Evolutionary conservation across 1,140 invertebrate species (phyloP).

Genomic region (Drosophila busckii): DNA sequence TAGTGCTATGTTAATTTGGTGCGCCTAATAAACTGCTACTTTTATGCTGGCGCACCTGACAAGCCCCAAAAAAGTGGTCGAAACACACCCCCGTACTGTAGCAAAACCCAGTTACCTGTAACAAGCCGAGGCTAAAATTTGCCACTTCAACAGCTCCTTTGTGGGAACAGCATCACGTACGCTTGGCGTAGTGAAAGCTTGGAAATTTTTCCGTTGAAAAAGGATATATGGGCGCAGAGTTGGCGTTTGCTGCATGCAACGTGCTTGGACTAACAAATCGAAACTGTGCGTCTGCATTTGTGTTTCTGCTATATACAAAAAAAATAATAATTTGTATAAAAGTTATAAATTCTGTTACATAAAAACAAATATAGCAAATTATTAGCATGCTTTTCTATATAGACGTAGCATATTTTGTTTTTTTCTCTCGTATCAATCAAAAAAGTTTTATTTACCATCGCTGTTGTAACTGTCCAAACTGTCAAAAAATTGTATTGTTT

Average conservation of each 20-base stretch:
- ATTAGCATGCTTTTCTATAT: constrained; percentile 51
- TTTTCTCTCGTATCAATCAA: too few species aligned
- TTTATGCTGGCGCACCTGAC: constrained; percentile 38
- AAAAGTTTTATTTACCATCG: constrained; percentile 23
- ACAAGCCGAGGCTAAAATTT: constrained; percentile 57
- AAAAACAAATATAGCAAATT: too few species aligned
- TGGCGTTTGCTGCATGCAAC: constrained; percentile 58
- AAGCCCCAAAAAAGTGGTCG: background rate
- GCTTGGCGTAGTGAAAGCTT: constrained; percentile 70
- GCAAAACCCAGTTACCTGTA: background rate
- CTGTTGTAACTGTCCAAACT: constrained; percentile 55
- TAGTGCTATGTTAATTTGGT: constrained; percentile 71
- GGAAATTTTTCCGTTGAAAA: constrained; percentile 70
- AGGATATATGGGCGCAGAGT: constrained; percentile 71
- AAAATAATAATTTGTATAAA: too few species aligned
- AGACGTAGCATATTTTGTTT: too few species aligned
- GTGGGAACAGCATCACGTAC: constrained; percentile 68
- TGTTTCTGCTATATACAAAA: constrained; percentile 39
- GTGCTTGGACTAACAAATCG: constrained; percentile 58
- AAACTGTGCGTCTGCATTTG: background rate
- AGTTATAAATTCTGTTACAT: too few species aligned
- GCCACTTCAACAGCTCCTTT: constrained; percentile 79
- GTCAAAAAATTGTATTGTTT: constrained; percentile 57
- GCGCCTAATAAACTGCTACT: constrained; percentile 76
- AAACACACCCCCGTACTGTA: constrained; percentile 8